These are phyloP conservation scores for Tridacna crocea DNA, from an alignment of 2,888 invertebrate genomes.

Conservation along the genomic window DNA sequence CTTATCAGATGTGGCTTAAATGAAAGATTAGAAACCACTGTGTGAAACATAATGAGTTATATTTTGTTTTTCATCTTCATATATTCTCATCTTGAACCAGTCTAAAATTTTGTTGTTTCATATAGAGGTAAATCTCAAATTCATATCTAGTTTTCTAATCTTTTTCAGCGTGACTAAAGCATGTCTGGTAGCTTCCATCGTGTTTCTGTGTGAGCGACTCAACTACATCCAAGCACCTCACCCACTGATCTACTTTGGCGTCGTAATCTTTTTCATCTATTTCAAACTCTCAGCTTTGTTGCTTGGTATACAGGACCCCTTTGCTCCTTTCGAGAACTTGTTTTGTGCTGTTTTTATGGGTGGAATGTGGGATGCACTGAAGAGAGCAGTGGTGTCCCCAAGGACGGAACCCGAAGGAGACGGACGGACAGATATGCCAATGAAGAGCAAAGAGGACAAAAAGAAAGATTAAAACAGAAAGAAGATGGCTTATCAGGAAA, in stretches of 20 bases:
- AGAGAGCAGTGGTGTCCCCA: slow-evolving; percentile 90
- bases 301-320: slow-evolving; percentile 98
- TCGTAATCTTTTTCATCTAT: slow-evolving; percentile 98
- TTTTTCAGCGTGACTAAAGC: slow-evolving; percentile 96
- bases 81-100: no score
- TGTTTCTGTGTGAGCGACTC: slow-evolving; percentile 98
- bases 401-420: slow-evolving; percentile 74
- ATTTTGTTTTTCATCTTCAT: no score
- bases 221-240: slow-evolving; percentile 98
- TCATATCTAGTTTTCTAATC: slow-evolving; percentile 65
- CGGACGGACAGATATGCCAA: slow-evolving; percentile 69
- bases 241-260: slow-evolving; percentile 98
- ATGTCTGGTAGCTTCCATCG: slow-evolving; percentile 96
- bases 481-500: background rate
- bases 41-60: no score
- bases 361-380: slow-evolving; percentile 98
- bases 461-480: slow-evolving; percentile 74
- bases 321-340: slow-evolving; percentile 99
- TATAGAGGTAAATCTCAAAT: background rate
- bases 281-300: slow-evolving; percentile 98
- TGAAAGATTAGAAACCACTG: no score
- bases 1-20: no score
- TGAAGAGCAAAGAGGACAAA: slow-evolving; percentile 80
- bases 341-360: slow-evolving; percentile 95
- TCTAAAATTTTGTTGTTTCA: no score